Evolutionary conservation across 2,888 invertebrate genomes (phyloP).

Genomic region (Aporophyla lueneburgensis): DNA sequence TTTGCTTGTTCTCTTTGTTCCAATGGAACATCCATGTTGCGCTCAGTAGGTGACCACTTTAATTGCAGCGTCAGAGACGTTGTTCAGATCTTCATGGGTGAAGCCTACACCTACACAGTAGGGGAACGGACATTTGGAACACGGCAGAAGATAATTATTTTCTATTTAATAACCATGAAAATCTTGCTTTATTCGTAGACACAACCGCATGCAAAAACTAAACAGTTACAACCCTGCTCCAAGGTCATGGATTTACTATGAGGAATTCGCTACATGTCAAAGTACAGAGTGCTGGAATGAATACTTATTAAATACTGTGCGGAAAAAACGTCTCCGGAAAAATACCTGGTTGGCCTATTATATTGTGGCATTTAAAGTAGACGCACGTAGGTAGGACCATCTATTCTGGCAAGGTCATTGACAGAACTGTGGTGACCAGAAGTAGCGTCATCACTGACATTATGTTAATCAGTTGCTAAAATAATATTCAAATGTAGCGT

Average conservation of each 20-base stretch:
- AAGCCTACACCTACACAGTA: background rate
- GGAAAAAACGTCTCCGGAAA: constrained; percentile 39
- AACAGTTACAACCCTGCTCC: background rate
- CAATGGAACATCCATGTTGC: background rate
- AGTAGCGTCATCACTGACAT: constrained; percentile 28
- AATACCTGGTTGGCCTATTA: constrained; percentile 25
- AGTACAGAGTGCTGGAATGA: constrained; percentile 17
- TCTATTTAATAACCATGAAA: background rate
- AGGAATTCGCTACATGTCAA: constrained; percentile 13
- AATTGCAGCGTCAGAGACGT: background rate
- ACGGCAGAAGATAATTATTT: background rate
- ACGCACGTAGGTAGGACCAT: constrained; percentile 49
- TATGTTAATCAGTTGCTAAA: constrained; percentile 23
- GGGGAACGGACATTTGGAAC: background rate
- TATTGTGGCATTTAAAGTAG: constrained; percentile 34
- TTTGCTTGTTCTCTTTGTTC: background rate
- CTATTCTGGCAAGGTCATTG: constrained; percentile 54
- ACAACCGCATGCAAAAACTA: background rate
- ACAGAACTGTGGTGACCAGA: constrained; percentile 44
- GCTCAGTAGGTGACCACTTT: background rate
- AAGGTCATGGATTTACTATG: background rate
- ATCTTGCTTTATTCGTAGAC: background rate
- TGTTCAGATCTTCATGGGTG: background rate
- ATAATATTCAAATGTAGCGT: constrained; percentile 28
- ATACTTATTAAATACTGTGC: constrained; percentile 13